A percentile compares a stretch with the other conserved stretches of the same genome.
Conservation (phyloP, 1,140 invertebrate species). For the Pogonomyrmex barbatus region DNA sequence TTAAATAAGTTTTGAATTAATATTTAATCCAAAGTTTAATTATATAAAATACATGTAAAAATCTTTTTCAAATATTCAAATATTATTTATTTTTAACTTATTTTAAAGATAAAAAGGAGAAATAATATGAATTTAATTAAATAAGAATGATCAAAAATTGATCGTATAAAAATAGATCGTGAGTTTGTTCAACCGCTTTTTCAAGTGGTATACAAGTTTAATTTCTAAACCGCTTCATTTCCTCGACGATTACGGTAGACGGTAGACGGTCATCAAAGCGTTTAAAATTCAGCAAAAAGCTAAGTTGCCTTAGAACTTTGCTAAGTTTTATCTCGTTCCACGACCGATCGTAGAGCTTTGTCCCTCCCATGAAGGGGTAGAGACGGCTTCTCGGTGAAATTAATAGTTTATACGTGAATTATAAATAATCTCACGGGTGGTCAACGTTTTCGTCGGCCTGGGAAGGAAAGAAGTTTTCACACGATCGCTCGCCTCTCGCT, state of each 20-base stretch:
- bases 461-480: neutral
- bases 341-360: constrained; percentile 10
- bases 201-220: neutral
- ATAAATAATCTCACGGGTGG: constrained; percentile 47
- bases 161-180: neutral
- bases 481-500: constrained; percentile 33
- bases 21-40: neutral
- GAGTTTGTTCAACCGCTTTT: constrained; percentile 31
- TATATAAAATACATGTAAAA: neutral
- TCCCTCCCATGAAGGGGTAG: neutral
- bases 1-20: neutral
- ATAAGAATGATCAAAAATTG: neutral
- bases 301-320: constrained; percentile 26
- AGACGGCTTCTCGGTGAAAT: neutral
- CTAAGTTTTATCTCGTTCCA: constrained; percentile 26
- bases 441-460: constrained; percentile 4
- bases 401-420: constrained; percentile 52
- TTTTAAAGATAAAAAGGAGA: neutral
- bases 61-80: constrained; percentile 6
- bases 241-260: neutral
- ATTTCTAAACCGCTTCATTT: constrained; percentile 29
- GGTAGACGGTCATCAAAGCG: constrained; percentile 4
- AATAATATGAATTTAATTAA: neutral
- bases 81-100: neutral
- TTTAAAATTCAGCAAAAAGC: constrained; percentile 26